A percentile compares a stretch with the other conserved stretches of the same genome.
Conservation (phyloP, 2,797 vertebrate genomes). For the Brachyalestes nurse region DNA sequence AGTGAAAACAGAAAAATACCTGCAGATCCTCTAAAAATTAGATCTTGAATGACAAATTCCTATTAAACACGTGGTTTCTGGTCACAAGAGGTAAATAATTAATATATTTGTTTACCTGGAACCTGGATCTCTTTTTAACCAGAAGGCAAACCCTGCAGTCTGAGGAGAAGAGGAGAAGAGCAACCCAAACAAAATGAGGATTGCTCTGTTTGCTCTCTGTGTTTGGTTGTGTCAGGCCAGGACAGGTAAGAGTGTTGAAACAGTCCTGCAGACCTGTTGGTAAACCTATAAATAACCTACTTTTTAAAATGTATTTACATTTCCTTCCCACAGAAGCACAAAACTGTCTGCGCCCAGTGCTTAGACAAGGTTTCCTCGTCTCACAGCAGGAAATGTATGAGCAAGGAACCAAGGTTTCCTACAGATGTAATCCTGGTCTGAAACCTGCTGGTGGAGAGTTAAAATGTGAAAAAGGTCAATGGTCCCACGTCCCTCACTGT, state of each 20-base stretch:
- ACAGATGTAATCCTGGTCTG: slow-evolving; percentile 54
- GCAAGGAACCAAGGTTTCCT: fast-evolving
- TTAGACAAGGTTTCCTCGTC: slow-evolving; percentile 42
- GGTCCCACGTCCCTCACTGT: slow-evolving; percentile 60
- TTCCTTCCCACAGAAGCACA: neutral
- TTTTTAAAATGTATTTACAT: neutral
- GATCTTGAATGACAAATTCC: too few relatives aligned
- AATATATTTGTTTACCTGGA: neutral
- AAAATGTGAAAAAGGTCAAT: slow-evolving; percentile 53
- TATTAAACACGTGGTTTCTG: slow-evolving; percentile 5
- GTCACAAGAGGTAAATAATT: slow-evolving; percentile 18
- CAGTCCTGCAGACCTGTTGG: too few relatives aligned
- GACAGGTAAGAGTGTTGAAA: neutral
- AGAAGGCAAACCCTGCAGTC: neutral
- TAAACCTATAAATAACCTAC: too few relatives aligned
- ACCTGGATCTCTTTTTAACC: neutral
- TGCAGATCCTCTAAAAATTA: too few relatives aligned
- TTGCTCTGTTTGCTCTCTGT: slow-evolving; percentile 12
- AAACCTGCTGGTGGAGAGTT: slow-evolving; percentile 64
- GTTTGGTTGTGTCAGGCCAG: slow-evolving; percentile 4
- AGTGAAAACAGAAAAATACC: too few relatives aligned
- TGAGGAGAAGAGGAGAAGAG: neutral
- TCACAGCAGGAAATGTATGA: fast-evolving
- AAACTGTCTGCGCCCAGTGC: neutral
- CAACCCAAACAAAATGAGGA: slow-evolving; percentile 4